phyloP scores from a whole-genome alignment of 2,113 vertebrate species.

The Mastomys coucha region DNA sequence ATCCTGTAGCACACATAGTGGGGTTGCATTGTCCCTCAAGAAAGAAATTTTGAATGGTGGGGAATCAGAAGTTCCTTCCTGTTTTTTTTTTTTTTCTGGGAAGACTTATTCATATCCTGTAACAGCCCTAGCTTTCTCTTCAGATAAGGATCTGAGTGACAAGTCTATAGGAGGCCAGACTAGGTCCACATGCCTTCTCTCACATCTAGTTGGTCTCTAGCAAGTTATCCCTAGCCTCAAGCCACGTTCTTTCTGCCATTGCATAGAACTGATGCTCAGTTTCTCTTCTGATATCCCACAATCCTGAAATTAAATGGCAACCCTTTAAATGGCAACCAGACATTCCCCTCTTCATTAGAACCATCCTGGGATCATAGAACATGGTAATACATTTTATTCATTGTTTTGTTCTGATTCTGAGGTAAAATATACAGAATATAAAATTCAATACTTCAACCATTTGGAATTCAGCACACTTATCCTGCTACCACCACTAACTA shows the following conservation, averaged over 20 bases:
- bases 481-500: too few species aligned
- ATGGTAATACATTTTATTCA: not conserved
- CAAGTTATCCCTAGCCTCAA: not conserved
- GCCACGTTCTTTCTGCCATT: not conserved
- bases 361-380: not conserved
- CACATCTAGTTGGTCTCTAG: not conserved
- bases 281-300: not conserved
- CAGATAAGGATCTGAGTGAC: not conserved
- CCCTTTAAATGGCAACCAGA: not conserved
- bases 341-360: not conserved
- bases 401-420: not conserved
- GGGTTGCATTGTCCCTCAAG: not conserved
- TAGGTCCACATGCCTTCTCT: not conserved
- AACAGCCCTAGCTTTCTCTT: not conserved
- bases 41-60: not conserved
- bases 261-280: fast-evolving
- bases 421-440: not conserved
- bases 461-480: not conserved
- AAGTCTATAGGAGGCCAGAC: not conserved
- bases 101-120: conserved; percentile 53
- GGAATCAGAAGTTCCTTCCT: not conserved
- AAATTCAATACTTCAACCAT: not conserved
- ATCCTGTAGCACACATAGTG: not conserved
- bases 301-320: not conserved
- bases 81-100: not conserved